A percentile compares a stretch with the other conserved stretches of the same genome.
phyloP scores from a whole-genome alignment of 2,113 vertebrate species.

The Melanerpes formicivorus region DNA sequence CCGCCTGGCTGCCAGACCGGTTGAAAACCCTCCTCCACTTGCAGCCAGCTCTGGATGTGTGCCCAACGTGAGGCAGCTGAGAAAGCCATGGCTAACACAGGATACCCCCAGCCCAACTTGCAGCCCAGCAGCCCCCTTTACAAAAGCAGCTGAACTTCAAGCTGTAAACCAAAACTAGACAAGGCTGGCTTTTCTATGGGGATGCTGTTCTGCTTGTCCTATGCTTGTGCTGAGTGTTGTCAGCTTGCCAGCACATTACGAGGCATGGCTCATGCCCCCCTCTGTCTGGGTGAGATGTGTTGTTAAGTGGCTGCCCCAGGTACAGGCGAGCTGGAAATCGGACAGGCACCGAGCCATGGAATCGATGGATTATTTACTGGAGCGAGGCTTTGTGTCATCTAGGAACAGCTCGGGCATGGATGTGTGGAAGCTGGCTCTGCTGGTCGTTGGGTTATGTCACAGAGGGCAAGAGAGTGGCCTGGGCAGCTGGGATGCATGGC shows the following conservation, averaged over 20 bases:
- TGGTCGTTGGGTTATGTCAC: rapidly evolving
- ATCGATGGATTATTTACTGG: background rate
- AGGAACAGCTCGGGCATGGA: background rate
- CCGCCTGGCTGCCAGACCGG: background rate
- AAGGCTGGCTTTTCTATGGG: background rate
- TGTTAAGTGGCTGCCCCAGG: background rate
- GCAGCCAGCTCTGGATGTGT: background rate
- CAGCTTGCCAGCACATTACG: rapidly evolving
- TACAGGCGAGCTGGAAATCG: rapidly evolving
- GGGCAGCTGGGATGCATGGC: rapidly evolving
- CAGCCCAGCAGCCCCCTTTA: background rate
- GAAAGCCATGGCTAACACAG: background rate
- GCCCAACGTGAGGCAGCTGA: background rate
- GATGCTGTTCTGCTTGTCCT: background rate
- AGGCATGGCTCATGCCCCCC: background rate
- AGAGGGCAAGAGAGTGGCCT: background rate
- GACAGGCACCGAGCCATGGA: background rate
- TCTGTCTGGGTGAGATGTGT: rapidly evolving
- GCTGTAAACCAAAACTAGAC: rapidly evolving
- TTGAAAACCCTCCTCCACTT: background rate
- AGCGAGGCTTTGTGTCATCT: background rate
- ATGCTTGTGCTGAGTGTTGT: rapidly evolving
- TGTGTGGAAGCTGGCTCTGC: background rate
- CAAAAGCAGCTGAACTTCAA: background rate
- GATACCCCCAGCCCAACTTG: background rate